Conservation (phyloP, 2,888 invertebrate genomes). For the Zhuqinia jingwanae region DNA sequence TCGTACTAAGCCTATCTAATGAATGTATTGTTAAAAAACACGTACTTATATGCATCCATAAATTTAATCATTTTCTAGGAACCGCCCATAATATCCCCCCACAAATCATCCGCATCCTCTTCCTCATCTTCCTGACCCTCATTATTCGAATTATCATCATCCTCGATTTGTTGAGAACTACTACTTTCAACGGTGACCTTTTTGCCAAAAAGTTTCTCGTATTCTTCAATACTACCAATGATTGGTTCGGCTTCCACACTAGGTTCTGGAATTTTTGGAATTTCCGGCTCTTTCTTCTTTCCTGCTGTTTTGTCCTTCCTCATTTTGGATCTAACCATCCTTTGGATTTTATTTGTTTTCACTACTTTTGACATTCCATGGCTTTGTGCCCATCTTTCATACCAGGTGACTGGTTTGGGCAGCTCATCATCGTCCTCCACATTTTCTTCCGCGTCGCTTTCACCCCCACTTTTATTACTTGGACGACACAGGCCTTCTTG, state of each 20-base stretch:
- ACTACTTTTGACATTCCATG: conserved; percentile 79
- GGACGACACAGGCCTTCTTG: not conserved
- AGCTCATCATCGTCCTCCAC: conserved; percentile 62
- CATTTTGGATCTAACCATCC: conserved; percentile 78
- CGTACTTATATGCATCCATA: no score
- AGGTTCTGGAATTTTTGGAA: conserved; percentile 53
- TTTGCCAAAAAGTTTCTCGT: conserved; percentile 79
- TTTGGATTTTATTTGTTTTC: conserved; percentile 79
- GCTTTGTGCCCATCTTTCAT: conserved; percentile 79
- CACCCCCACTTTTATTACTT: not conserved
- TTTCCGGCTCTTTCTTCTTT: conserved; percentile 57
- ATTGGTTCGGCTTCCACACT: conserved; percentile 76
- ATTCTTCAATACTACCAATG: conserved; percentile 80
- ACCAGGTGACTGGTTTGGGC: conserved; percentile 79
- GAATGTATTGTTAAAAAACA: no score
- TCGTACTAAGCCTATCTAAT: no score
- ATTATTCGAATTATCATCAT: conserved; percentile 4
- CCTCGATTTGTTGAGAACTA: no score
- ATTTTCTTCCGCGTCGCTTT: conserved; percentile 15
- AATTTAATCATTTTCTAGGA: no score
- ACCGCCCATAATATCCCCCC: conserved; percentile 77
- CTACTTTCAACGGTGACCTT: conserved; percentile 41
- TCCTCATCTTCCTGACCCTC: conserved; percentile 16
- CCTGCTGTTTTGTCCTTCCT: conserved; percentile 47
- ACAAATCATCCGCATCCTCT: conserved; percentile 76